Evolutionary conservation across 1,140 invertebrate genomes (phyloP), one percentile per base, ranked within the genome.

Genomic region (Babylonia areolata): DNA sequence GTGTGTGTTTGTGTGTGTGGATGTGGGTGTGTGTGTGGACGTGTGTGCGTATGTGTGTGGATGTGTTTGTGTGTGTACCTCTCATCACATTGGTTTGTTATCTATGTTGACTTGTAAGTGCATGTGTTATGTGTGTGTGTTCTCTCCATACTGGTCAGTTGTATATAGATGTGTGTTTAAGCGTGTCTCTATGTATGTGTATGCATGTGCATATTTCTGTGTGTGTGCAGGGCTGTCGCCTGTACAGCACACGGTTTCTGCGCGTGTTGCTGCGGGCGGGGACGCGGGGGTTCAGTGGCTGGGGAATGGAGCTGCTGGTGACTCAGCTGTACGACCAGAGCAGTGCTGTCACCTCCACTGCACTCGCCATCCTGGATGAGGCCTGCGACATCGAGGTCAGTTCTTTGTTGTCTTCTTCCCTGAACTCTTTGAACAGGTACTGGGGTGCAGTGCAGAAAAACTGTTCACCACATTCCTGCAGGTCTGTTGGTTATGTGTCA

Each of bases 161-260:
- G n/a, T n/a, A n/a, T n/a, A n/a, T n/a, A n/a, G n/a, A n/a, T n/a
- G n/a, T n/a, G n/a, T n/a, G n/a, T n/a, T n/a, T n/a, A n/a, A n/a
- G n/a, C n/a, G n/a, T n/a, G n/a, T n/a, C n/a, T n/a, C n/a, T n/a
- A n/a, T 64, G 58, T 12, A 20, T 64, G 58, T 23, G 58, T 64
- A 23, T 23, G 58, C 5, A n/a, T 20, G 23, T 64, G 58, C 23
- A 23, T 64, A n/a, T 6, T 12, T n/a, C 15, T 20, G 28, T 64
- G 17, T 79, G 88, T 93, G 95, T 96, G 79, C 96, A 98, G 94
- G 96, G 96, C 83, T 97, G 97, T 28, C 95, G 98, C 75, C 91
- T 99, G 1, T 99, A 99, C 94, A 96, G 97, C 0, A 98, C 98
- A 0, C 97, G 98, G 92, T 97, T 98, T 94, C 94, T 99, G 85